These are phyloP conservation scores for Pyrgus malvae DNA, from an alignment of 2,888 invertebrate genomes.

Conservation along the genomic window DNA sequence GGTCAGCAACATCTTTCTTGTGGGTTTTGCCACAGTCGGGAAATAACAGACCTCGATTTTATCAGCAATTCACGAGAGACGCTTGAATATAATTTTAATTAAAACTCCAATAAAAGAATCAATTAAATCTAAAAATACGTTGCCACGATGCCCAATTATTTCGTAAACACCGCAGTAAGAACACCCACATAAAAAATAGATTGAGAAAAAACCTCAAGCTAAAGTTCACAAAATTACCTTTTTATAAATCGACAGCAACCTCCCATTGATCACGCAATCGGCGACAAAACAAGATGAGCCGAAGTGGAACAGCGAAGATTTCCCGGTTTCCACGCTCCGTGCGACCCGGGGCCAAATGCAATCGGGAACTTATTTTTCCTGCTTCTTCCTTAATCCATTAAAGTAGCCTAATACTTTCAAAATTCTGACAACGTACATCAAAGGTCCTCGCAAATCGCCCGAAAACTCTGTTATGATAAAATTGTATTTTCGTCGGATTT, in stretches of 20 bases:
- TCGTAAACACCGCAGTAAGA: background rate
- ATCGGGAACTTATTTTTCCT: conserved; percentile 2
- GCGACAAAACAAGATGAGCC: background rate
- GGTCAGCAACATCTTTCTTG: too few species aligned
- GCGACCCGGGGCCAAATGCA: background rate
- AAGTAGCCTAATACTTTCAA: background rate
- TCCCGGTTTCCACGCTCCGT: background rate
- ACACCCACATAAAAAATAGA: background rate
- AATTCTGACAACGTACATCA: conserved; percentile 4
- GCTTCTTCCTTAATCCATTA: conserved; percentile 3
- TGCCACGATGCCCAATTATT: too few species aligned
- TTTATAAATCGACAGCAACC: background rate
- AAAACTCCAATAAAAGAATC: too few species aligned
- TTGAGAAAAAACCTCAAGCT: background rate
- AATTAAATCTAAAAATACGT: too few species aligned
- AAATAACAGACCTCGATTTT: too few species aligned
- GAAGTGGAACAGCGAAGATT: background rate
- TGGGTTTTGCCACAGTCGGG: too few species aligned
- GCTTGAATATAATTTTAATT: too few species aligned
- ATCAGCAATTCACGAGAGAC: too few species aligned
- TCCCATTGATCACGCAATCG: background rate
- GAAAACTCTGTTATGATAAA: background rate
- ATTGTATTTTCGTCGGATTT: background rate
- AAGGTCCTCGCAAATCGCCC: background rate
- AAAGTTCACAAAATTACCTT: background rate